phyloP scores from a whole-genome alignment of 2,797 vertebrate genomes.

The Synaphobranchus kaupii region DNA sequence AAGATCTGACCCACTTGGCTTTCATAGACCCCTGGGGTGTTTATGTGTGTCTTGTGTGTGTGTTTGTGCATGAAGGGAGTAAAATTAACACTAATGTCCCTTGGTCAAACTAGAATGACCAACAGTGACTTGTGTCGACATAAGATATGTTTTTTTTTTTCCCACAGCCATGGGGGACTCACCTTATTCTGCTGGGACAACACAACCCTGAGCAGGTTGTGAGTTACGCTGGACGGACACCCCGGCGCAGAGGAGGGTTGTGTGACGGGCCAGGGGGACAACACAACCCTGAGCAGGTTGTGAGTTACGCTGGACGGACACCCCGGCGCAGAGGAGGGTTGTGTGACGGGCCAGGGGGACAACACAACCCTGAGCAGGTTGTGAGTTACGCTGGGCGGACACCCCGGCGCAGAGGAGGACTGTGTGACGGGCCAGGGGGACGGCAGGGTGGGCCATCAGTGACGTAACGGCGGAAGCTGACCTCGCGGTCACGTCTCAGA shows the following conservation, averaged over 20 bases:
- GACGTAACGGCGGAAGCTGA: background rate
- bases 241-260: background rate
- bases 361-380: background rate
- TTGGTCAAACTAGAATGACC: background rate
- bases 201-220: background rate
- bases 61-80: background rate
- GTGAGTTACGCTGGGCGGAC: background rate
- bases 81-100: background rate
- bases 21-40: background rate
- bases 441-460: background rate
- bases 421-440: background rate
- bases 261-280: background rate
- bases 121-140: background rate
- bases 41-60: background rate
- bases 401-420: background rate
- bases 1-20: background rate
- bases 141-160: background rate
- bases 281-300: background rate
- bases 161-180: background rate
- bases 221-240: background rate
- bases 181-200: background rate
- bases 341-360: background rate
- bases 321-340: background rate
- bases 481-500: background rate
- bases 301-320: background rate